These are phyloP conservation scores for Pseudomugil gertrudae DNA, from an alignment of 2,797 vertebrate genomes.

Conservation along the genomic window DNA sequence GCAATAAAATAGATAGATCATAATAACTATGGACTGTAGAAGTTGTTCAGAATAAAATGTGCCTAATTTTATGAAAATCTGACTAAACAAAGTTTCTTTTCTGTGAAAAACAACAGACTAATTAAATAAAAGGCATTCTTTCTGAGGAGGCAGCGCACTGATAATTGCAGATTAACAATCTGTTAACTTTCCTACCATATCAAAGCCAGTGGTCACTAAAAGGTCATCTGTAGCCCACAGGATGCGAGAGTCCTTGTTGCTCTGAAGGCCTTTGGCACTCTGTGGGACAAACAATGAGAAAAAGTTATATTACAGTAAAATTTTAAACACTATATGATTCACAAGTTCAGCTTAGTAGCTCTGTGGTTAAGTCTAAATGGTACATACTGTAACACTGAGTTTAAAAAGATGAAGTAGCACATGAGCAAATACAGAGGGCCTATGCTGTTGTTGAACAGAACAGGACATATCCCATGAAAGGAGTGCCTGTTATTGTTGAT, in stretches of 20 bases:
- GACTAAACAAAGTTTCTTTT: background rate
- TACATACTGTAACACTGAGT: too few relatives aligned
- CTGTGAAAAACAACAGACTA: background rate
- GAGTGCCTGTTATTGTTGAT: constrained; percentile 64
- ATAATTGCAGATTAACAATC: background rate
- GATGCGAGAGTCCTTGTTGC: constrained; percentile 88
- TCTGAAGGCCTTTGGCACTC: constrained; percentile 85
- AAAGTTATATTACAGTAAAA: too few relatives aligned
- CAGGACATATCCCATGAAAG: constrained; percentile 68
- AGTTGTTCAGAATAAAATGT: background rate
- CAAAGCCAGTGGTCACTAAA: constrained; percentile 90
- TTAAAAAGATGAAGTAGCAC: too few relatives aligned
- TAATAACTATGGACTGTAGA: background rate
- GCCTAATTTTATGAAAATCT: background rate
- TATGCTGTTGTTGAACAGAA: constrained; percentile 53
- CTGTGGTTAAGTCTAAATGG: background rate
- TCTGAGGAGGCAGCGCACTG: background rate
- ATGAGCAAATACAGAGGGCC: too few relatives aligned
- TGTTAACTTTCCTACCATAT: constrained; percentile 83
- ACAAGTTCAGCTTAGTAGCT: too few relatives aligned
- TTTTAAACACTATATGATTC: too few relatives aligned
- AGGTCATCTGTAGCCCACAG: constrained; percentile 87
- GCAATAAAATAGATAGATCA: too few relatives aligned
- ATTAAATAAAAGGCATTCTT: too few relatives aligned
- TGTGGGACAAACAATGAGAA: constrained; percentile 61